Evolutionary conservation across 2,113 vertebrate genomes (phyloP), one percentile per base, ranked within the genome.

Genomic region (Puntigrus tetrazona): DNA sequence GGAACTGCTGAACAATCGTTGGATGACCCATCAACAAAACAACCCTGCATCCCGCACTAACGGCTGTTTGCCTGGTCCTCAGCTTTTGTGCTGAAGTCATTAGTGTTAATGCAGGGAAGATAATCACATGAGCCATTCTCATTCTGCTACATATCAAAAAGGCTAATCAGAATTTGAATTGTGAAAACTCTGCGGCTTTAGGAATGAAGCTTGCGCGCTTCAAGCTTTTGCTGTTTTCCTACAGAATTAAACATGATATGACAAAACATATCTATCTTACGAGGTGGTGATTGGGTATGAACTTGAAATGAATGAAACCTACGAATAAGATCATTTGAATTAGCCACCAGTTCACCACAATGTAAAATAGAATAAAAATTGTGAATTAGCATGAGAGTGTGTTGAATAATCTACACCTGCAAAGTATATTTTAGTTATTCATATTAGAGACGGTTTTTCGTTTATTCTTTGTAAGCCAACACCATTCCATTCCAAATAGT

Each of bases 11-110:
- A 65, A 70, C 57, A 67, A 59, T 65, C 16, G 20, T 38, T 43
- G 55, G 18, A 22, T 45, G 69, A 45, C 63, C 45, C 61, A 70
- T 47, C 82, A 83, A 69, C 81, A 84, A 79, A 86, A 76, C 81
- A 80, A 36, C 27, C 61, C 45, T 78, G 57, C 55, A 55, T 78
- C 63, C 76, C 31, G 11, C 41, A 5, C 76, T 73, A 80, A 79
- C 75, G 8, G 74, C 25, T 13, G 16, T 81, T 70, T 22, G 47
- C 27, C 9, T 36, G 14, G 29, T 47, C 50, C n/a, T 4, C 38
- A 20, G 34, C 63, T 57, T 81, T 87, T 84, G 50, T 82, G 73
- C 86, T 74, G 13, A 36, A 22, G 81, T 84, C 86, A 89, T 89
- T 87, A 87, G 81, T 22, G 69, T 65, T 78, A 89, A 85, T 83